Base-by-base conservation (phyloP, 2,113 vertebrate genomes). In the Epinephelus cyanopodus region DNA sequence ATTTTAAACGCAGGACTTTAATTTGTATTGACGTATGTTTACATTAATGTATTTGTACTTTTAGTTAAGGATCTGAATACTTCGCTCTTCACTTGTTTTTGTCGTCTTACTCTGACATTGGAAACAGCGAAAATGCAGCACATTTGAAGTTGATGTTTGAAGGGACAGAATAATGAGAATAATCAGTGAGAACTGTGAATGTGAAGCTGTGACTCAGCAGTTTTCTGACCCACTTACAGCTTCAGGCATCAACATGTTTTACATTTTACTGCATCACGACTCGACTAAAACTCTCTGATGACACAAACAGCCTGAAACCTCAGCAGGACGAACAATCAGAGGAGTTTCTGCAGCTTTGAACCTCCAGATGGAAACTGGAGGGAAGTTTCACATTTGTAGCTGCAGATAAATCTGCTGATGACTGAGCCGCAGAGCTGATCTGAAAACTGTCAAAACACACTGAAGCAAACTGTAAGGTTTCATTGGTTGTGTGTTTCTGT, bases 181-280 rank as follows among this genome's bases (percentile, higher is more conserved):
- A 53, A 17, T 17, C 33, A 74, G 45, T 57, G 17, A 10, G 67
- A 54, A 25, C n/a, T 15, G 54, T 12, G 45, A 21, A 11, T n/a
- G n/a, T 57, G 50, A 74, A 53, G 65, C 61, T 0, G 5, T 82
- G 82, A 90, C 79, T 79, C 78, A 3, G 84, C 82, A 61, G 12
- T 45, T 84, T 73, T 76, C 23, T 73, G 87, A 84, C 81, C 84
- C 70, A 79, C 54, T 88, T 83, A 2, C 60, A 76, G 82, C 82
- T 45, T 19, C 79, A 69, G 57, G 72, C 74, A 33, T 78, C 63
- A 47, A 54, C 75, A 52, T 25, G 52, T 60, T 81, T 63, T 45
- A 29, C 53, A 52, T 81, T 23, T 62, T 6, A 37, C 77, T 64
- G 77, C 77, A 64, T 72, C 87, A 82, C 39, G 27, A 89, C 80